Conservation (phyloP, 2,797 vertebrate species). For the Diglossa cyanea region DNA sequence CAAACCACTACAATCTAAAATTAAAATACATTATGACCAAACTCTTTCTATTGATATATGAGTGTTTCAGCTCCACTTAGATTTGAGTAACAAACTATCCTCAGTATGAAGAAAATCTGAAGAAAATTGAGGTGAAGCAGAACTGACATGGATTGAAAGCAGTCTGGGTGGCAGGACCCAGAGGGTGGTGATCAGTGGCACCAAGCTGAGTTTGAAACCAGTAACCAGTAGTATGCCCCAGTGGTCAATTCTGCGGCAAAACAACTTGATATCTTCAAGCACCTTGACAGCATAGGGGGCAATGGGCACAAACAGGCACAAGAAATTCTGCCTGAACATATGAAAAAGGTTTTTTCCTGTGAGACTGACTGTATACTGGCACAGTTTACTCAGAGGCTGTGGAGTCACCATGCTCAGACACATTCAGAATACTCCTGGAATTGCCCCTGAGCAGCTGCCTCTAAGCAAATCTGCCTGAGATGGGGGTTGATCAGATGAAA, state of each 20-base stretch:
- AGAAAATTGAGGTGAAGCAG: neutral
- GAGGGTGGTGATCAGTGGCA: neutral
- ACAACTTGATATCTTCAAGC: neutral
- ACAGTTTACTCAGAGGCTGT: neutral
- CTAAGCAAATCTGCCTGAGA: fast-evolving
- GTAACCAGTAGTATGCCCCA: neutral
- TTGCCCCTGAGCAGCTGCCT: neutral
- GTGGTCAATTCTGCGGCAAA: neutral
- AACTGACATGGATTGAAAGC: neutral
- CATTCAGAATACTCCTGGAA: neutral
- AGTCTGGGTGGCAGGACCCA: neutral
- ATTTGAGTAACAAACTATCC: neutral
- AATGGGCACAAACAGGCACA: neutral
- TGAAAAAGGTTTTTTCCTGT: neutral
- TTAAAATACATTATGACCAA: neutral
- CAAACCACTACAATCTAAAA: neutral
- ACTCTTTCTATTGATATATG: neutral
- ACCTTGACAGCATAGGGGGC: neutral
- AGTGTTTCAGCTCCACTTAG: neutral
- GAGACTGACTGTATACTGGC: too few relatives aligned
- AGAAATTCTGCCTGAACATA: neutral
- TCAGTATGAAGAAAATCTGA: neutral
- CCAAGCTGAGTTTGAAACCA: neutral
- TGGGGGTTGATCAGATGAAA: too few relatives aligned
- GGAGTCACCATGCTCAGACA: neutral